Conservation (phyloP, 2,888 invertebrate genomes). For the Ctenicera cuprea region DNA sequence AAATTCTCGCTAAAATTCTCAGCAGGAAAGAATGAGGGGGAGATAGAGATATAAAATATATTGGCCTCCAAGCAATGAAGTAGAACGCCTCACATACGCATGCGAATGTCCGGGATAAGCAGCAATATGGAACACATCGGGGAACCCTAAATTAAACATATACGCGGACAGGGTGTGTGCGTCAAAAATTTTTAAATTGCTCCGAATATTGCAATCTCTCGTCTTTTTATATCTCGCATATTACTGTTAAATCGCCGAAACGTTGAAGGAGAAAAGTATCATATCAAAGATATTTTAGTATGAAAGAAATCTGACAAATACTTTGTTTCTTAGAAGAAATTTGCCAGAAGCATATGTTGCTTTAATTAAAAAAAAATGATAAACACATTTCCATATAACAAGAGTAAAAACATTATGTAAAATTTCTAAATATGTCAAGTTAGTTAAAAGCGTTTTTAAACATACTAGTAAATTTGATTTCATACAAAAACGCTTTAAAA, state of each 20-base stretch:
- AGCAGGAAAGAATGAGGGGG: slow-evolving; percentile 30
- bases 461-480: too few species aligned
- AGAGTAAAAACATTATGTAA: too few species aligned
- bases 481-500: too few species aligned
- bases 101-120: slow-evolving; percentile 45
- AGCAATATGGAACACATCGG: slow-evolving; percentile 43
- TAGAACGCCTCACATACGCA: slow-evolving; percentile 43
- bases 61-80: slow-evolving; percentile 40
- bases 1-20: slow-evolving; percentile 42
- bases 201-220: slow-evolving; percentile 12
- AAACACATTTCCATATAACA: too few species aligned
- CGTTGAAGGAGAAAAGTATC: background rate
- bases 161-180: slow-evolving; percentile 14
- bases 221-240: background rate
- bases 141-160: slow-evolving; percentile 44
- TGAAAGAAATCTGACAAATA: too few species aligned
- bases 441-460: too few species aligned
- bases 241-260: background rate
- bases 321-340: too few species aligned
- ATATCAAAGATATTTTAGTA: too few species aligned
- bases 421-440: too few species aligned
- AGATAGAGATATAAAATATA: slow-evolving; percentile 46
- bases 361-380: too few species aligned
- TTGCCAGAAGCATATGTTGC: too few species aligned
- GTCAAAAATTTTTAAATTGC: slow-evolving; percentile 25